phyloP scores from a whole-genome alignment of 1,140 invertebrate species.

The Conus betulinus region DNA sequence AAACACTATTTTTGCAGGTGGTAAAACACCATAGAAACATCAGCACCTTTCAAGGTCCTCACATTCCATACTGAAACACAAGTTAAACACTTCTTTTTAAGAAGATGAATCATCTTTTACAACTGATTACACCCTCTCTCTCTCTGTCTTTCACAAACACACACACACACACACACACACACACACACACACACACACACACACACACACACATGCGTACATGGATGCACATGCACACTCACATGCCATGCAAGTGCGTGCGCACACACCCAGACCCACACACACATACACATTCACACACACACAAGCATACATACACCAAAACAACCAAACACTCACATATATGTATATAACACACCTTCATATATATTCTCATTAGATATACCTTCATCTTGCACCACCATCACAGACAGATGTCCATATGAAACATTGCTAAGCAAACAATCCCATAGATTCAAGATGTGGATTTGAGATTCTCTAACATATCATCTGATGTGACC shows the following conservation, averaged over 20 bases:
- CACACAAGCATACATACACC: background rate
- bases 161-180: background rate
- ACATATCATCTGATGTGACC: too few species aligned
- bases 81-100: background rate
- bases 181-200: slow-evolving; percentile 3
- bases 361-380: too few species aligned
- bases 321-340: background rate
- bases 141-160: background rate
- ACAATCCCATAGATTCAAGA: too few species aligned
- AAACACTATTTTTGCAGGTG: background rate
- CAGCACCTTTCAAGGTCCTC: background rate
- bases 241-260: too few species aligned
- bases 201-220: background rate
- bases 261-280: background rate
- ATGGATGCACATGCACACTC: background rate
- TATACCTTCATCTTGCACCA: too few species aligned
- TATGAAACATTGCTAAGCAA: too few species aligned
- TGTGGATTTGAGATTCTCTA: too few species aligned
- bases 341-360: too few species aligned
- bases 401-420: too few species aligned
- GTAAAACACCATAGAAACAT: background rate
- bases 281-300: background rate
- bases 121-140: too few species aligned
- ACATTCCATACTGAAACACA: background rate
- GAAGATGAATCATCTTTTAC: too few species aligned